Conservation (phyloP, 1,140 invertebrate species). For the Alviniconcha marisindica region DNA sequence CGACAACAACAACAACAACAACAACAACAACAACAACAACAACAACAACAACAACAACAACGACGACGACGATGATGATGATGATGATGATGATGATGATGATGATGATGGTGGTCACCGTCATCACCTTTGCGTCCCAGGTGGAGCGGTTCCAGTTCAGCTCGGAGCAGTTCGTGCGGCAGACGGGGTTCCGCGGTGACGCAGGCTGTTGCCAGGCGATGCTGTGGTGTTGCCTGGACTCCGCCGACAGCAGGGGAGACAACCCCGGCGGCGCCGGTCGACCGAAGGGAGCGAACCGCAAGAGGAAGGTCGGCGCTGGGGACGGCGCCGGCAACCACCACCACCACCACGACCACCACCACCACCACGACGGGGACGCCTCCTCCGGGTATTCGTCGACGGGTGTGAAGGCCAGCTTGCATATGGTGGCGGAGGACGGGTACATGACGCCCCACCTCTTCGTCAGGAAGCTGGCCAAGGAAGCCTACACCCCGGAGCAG, state of each 20-base stretch:
- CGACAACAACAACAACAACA: no score
- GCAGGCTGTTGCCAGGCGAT: background rate
- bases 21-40: no score
- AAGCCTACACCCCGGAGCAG: slow-evolving; percentile 2
- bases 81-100: no score
- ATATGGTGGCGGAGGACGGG: background rate
- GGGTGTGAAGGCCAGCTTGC: background rate
- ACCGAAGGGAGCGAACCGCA: no score
- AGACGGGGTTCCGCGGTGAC: background rate
- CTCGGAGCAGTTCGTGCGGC: background rate
- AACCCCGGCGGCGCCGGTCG: no score
- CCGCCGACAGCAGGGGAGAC: background rate
- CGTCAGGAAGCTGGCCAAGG: slow-evolving; percentile 27
- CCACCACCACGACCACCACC: background rate
- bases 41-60: no score
- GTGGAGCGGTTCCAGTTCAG: slow-evolving; percentile 15
- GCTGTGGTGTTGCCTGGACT: background rate
- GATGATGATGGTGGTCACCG: no score
- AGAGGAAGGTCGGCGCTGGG: no score
- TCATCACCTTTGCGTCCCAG: background rate
- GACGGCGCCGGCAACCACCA: background rate
- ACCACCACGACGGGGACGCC: background rate
- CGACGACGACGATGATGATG: no score
- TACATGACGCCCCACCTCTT: slow-evolving; percentile 27
- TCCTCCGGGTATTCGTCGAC: slow-evolving; percentile 7